Percentiles rank a stretch among this genome's conserved stretches.
phyloP scores from a whole-genome alignment of 1,140 invertebrate genomes.

The Paralvinella palmiformis region DNA sequence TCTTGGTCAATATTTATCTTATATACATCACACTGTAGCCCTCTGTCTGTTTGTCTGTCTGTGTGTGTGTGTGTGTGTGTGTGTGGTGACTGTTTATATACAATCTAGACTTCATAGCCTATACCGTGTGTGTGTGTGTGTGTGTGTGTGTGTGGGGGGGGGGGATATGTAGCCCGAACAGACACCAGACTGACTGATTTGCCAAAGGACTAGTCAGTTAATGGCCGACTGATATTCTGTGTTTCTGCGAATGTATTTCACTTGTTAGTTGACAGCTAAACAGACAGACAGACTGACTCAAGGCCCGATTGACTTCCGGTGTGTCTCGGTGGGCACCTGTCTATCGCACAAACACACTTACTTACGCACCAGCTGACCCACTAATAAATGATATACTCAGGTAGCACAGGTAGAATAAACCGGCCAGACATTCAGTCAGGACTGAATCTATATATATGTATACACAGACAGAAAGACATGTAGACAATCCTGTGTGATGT shows the following conservation, averaged over 20 bases:
- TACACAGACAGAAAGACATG: no score
- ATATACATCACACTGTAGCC: background rate
- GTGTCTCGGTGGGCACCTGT: background rate
- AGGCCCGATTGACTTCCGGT: background rate
- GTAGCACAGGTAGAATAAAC: no score
- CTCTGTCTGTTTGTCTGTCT: background rate
- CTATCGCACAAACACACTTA: background rate
- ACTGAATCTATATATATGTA: no score
- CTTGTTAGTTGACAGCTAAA: background rate
- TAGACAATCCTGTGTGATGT: no score
- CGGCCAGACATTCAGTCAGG: no score
- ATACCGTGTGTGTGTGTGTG: no score
- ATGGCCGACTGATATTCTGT: background rate
- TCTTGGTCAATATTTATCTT: background rate
- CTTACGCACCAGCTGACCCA: no score
- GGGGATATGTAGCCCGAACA: background rate
- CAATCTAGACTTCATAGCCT: no score
- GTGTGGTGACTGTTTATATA: no score
- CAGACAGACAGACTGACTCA: background rate
- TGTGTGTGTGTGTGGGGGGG: background rate
- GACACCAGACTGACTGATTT: background rate
- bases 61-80: background rate
- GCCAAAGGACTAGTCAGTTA: background rate
- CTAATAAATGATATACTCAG: no score
- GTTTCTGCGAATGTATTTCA: background rate